phyloP scores from a whole-genome alignment of 2,888 invertebrate genomes.

The Rutpela maculata region DNA sequence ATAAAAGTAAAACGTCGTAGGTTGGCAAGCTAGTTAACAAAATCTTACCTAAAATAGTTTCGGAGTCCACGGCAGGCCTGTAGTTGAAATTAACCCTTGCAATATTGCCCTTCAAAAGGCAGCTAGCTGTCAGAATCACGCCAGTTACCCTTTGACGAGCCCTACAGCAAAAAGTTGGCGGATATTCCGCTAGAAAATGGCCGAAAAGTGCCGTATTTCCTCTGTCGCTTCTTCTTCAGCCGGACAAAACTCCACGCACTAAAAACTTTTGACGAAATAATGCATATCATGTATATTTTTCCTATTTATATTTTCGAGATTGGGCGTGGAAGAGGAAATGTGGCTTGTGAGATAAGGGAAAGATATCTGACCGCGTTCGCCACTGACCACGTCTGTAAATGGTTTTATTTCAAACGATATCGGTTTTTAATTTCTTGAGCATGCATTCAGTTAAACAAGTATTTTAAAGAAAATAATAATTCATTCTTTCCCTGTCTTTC shows the following conservation, averaged over 20 bases:
- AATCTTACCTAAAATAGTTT: no score
- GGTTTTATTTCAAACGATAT: not conserved
- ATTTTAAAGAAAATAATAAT: no score
- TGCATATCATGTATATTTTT: slow-evolving; percentile 27
- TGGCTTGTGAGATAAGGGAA: slow-evolving; percentile 53
- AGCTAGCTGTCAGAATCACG: slow-evolving; percentile 73
- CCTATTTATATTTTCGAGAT: slow-evolving; percentile 51
- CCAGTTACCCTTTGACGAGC: slow-evolving; percentile 76
- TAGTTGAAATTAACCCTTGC: slow-evolving; percentile 61
- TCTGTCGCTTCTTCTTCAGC: not conserved
- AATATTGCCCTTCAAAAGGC: slow-evolving; percentile 76
- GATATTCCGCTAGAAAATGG: not conserved
- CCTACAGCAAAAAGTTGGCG: slow-evolving; percentile 68
- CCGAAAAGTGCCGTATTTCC: not conserved
- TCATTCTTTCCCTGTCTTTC: no score
- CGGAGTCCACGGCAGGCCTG: not conserved
- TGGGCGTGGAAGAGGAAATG: slow-evolving; percentile 56
- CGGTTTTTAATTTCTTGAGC: not conserved
- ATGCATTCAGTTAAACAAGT: no score
- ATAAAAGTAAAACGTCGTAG: no score
- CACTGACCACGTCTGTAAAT: slow-evolving; percentile 18
- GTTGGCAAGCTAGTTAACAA: no score
- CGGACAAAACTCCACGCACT: not conserved
- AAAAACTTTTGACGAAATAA: not conserved
- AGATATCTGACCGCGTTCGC: slow-evolving; percentile 41